Conservation (phyloP, 2,888 invertebrate genomes). For the Meteorus cinctellus region DNA sequence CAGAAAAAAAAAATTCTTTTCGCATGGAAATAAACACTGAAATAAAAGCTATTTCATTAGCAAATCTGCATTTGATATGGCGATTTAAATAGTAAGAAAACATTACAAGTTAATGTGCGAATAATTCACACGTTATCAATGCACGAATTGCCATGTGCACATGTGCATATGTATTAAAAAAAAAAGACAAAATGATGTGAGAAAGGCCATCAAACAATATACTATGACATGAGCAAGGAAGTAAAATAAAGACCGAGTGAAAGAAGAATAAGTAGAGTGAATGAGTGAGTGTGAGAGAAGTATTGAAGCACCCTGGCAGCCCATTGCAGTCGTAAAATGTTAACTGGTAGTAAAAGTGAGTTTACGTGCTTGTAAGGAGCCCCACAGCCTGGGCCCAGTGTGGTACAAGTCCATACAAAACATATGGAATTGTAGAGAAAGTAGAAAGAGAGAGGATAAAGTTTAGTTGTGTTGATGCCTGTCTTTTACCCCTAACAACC, state of each 20-base stretch:
- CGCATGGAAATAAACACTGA: not conserved
- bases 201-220: constrained; percentile 43
- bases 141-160: constrained; percentile 15
- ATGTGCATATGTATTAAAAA: constrained; percentile 11
- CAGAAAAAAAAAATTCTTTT: not conserved
- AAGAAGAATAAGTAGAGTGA: constrained; percentile 34
- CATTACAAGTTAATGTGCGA: not conserved
- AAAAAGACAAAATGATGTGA: not conserved
- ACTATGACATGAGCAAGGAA: constrained; percentile 40
- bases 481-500: constrained; percentile 50
- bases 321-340: constrained; percentile 72
- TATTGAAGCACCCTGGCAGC: constrained; percentile 58
- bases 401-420: constrained; percentile 23
- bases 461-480: constrained; percentile 42
- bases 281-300: constrained; percentile 43
- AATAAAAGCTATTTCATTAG: not conserved
- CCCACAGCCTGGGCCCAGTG: constrained; percentile 61
- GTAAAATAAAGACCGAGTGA: not conserved
- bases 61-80: not conserved
- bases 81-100: not conserved
- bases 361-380: constrained; percentile 72
- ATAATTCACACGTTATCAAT: constrained; percentile 24
- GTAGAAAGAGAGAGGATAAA: constrained; percentile 24
- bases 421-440: constrained; percentile 23
- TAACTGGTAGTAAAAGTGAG: constrained; percentile 73